A percentile compares a stretch with the other conserved stretches of the same genome.
Conservation (phyloP, 2,888 invertebrate species). For the Papilio demoleus region DNA sequence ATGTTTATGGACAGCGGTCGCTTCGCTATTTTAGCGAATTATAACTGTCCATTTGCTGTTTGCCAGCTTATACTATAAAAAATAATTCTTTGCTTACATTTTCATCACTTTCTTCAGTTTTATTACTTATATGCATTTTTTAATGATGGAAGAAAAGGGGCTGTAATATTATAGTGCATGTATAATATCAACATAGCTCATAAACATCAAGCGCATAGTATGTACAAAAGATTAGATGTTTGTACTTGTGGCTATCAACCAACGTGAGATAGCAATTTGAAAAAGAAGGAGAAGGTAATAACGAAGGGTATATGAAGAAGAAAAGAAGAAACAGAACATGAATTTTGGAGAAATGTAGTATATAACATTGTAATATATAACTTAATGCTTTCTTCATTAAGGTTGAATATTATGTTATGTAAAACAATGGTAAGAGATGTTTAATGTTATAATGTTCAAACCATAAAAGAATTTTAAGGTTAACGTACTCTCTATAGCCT, state of each 20-base stretch:
- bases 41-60: no score
- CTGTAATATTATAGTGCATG: no score
- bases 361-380: background rate
- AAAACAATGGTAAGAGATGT: background rate
- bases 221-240: no score
- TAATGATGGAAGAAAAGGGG: no score
- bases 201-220: no score
- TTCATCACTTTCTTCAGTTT: no score
- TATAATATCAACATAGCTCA: no score
- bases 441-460: background rate
- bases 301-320: background rate
- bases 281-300: background rate
- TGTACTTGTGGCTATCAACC: background rate
- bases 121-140: no score
- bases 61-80: no score
- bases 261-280: background rate
- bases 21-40: no score
- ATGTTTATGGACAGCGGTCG: no score
- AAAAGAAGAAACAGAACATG: background rate
- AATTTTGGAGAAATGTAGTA: background rate
- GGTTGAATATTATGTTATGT: background rate
- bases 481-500: background rate
- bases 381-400: background rate
- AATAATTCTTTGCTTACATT: no score
- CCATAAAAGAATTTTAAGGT: constrained; percentile 6